Percentiles rank a stretch among this genome's conserved stretches.
Evolutionary conservation across 2,888 invertebrate species (phyloP).

Genomic region (Tryphoninae sp.): DNA sequence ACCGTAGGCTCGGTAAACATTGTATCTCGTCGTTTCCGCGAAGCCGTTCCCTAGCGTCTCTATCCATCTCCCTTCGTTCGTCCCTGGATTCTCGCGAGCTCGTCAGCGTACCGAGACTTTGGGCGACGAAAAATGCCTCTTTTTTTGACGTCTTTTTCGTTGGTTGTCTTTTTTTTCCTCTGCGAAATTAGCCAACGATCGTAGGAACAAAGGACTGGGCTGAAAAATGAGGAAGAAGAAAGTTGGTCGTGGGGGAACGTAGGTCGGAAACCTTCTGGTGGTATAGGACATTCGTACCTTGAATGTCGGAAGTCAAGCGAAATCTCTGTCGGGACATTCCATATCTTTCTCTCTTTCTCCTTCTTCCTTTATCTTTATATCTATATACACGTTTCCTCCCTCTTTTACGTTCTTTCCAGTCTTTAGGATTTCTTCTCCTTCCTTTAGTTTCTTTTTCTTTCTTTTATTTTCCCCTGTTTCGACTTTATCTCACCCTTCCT

Average conservation of each 20-base stretch:
- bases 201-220: constrained; percentile 16
- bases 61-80: constrained; percentile 15
- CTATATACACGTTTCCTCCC: not conserved
- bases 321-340: constrained; percentile 8
- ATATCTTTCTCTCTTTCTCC: not conserved
- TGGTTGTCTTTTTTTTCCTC: constrained; percentile 6
- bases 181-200: constrained; percentile 32
- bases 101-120: not conserved
- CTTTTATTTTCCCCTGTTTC: constrained; percentile 13
- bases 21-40: constrained; percentile 8
- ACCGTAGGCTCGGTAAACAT: constrained; percentile 36
- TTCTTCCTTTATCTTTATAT: not conserved
- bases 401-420: constrained; percentile 30
- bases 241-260: not conserved
- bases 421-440: not conserved
- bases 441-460: not conserved
- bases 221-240: constrained; percentile 3
- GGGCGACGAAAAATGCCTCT: constrained; percentile 21
- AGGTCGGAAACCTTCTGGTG: not conserved
- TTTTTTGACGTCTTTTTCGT: constrained; percentile 8
- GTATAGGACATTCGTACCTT: not conserved
- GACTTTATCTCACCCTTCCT: constrained; percentile 1
- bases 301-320: constrained; percentile 36
- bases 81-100: constrained; percentile 5
- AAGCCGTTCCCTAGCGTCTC: not conserved